Evolutionary conservation across 2,888 invertebrate species (phyloP), one percentile per base, ranked within the genome.

Genomic region (Drosophila merina): DNA sequence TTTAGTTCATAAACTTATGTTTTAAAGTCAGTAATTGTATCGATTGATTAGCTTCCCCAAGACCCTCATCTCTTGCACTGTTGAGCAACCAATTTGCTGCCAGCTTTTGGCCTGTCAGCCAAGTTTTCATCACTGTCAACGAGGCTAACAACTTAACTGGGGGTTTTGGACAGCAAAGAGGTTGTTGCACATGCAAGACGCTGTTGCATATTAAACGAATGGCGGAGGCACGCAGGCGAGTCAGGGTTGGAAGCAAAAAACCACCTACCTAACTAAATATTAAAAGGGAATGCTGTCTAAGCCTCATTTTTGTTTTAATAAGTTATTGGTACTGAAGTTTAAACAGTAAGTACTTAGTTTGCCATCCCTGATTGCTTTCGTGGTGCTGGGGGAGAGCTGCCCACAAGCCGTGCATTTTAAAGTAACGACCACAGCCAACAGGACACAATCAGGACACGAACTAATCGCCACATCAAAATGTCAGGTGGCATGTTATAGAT

Each of bases 51-150:
- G 36, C 50, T 40, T 38, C 25, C 4, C 0, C 33, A 14, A 28
- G 38, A 26, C 42, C 59, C 63, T 36, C 70, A 58, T 56, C 52
- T 33, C 2, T 31, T 42, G 10, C 26, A 26, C 54, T 26, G 48
- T 42, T 49, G 40, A 30, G 25, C 36, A 30, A 33, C 20, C 40
- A 49, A 62, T 62, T 59, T 58, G 49, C n/a, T 51, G 56, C 36
- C 49, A 62, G 68, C 56, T 70, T 48, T 50, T 12, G 55, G 57
- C 67, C 75, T 85, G 88, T 85, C 88, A 87, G 66, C 77, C 70
- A 76, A 82, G 73, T 86, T 85, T 85, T 87, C 79, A 82, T 72
- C 76, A 77, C 82, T 88, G 86, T 86, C 86, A 85, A 72, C 72
- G 45, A 33, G 31, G 60, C 60, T 64, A 79, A 87, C 87, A 82